A percentile compares a stretch with the other conserved stretches of the same genome.
phyloP scores from a whole-genome alignment of 2,797 vertebrate species.

The Pangasius sanitwongsei region DNA sequence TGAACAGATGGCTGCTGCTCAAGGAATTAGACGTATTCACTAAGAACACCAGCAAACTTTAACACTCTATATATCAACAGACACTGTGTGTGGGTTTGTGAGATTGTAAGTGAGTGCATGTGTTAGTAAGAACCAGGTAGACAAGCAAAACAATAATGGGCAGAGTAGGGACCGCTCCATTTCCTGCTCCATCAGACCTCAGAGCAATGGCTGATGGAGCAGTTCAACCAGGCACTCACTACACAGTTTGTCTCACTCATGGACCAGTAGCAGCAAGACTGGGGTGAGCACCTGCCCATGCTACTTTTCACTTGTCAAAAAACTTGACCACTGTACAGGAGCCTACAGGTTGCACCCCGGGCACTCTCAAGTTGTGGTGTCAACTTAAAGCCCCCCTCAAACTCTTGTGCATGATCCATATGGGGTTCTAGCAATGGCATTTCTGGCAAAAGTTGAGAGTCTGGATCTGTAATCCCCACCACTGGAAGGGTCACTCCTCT shows the following conservation, averaged over 20 bases:
- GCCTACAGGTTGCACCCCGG: background rate
- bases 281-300: background rate
- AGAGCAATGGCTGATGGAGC: background rate
- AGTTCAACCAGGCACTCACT: background rate
- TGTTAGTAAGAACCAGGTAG: background rate
- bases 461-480: background rate
- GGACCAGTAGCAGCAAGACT: background rate
- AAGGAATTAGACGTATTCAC: conserved; percentile 30
- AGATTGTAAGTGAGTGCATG: background rate
- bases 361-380: background rate
- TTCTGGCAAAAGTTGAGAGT: background rate
- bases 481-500: background rate
- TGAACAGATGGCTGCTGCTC: conserved; percentile 53
- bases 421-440: background rate
- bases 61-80: conserved; percentile 10
- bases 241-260: background rate
- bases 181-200: no score
- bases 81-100: background rate
- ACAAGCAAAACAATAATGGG: background rate
- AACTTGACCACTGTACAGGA: background rate
- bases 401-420: background rate
- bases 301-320: background rate
- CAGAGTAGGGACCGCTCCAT: background rate
- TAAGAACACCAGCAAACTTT: conserved; percentile 30
- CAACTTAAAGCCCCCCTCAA: background rate